Evolutionary conservation across 2,797 vertebrate species (phyloP), one percentile per base, ranked within the genome.

Genomic region (Clarias laeviceps): DNA sequence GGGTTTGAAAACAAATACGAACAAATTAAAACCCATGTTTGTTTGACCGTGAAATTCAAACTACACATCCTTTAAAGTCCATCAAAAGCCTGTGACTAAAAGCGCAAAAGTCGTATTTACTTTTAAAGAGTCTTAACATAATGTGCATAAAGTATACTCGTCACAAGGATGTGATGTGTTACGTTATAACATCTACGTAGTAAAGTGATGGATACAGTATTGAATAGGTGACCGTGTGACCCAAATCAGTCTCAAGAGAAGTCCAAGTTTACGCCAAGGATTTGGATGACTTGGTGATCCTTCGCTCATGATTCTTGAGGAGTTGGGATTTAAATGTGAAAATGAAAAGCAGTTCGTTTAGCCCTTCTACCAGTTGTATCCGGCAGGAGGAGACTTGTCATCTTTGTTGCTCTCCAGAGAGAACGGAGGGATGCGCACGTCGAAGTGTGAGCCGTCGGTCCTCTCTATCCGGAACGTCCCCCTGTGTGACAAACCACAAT

Each of bases 401-500:
- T 82, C 87, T 34, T 85, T 88, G 73, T 84, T 96, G 95, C 96
- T 97, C 91, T 97, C 96, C 93, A 97, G 90, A 59, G 96, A 96
- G 90, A 97, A 97, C 22, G 96, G 96, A 57, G 96, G 96, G 91
- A 97, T 97, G 87, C 96, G 94, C 79, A 96, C 95, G 82, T 97
- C 96, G 54, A 96, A 96, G 89, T 96, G 96, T 90, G 96, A 96
- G 66, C 96, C 96, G 83, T 96, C 95, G 0, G 95, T 94, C 89
- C 95, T 94, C 92, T 97, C 96, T 45, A 97, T 96, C 62, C 96
- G 94, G 90, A 97, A 97, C 0, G 96, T 96, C 40, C 96, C 96
- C 96, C 96, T 97, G 89, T 15, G 22, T 15, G 27, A 88, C 89
- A 91, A 74, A 89, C 69, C 83, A 79, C 34, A 69, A 0, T 0